Percentiles rank a stretch among this genome's conserved stretches.
These are phyloP conservation scores for Corythornis madagascariensis DNA, from an alignment of 2,113 vertebrate genomes.

Conservation along the genomic window DNA sequence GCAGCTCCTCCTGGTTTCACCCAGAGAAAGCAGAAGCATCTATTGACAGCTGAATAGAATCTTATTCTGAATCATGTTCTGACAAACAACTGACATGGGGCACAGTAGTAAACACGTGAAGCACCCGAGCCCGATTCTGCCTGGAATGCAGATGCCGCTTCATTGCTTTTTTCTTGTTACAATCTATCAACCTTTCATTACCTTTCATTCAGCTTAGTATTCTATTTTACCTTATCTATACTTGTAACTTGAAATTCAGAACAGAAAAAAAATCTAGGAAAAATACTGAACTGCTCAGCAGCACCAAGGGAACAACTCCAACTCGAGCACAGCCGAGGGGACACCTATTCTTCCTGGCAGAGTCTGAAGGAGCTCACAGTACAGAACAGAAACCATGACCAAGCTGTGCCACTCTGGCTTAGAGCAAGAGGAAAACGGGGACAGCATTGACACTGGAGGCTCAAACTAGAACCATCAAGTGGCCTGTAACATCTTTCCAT, in stretches of 20 bases:
- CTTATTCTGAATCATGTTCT: no score
- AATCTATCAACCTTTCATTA: background rate
- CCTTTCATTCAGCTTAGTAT: background rate
- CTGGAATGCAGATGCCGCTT: background rate
- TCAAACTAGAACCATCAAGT: background rate
- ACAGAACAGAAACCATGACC: rapidly evolving
- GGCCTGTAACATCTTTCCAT: background rate
- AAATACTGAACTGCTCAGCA: background rate
- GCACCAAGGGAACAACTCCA: no score
- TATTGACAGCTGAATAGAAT: no score
- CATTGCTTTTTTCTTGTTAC: no score
- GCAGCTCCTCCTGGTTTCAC: no score
- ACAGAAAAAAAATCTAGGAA: background rate
- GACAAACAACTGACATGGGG: no score
- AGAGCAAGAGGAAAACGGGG: rapidly evolving
- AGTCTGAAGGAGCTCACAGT: rapidly evolving
- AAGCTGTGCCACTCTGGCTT: background rate
- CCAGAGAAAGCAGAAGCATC: no score
- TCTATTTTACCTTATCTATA: background rate
- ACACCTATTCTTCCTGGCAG: rapidly evolving
- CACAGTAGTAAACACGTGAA: rapidly evolving
- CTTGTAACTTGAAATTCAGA: background rate
- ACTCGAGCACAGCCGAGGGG: no score
- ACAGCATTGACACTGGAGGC: background rate
- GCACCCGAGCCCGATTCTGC: background rate